Base-by-base conservation (phyloP, 1,140 invertebrate species). In the Leguminivora glycinivorella region DNA sequence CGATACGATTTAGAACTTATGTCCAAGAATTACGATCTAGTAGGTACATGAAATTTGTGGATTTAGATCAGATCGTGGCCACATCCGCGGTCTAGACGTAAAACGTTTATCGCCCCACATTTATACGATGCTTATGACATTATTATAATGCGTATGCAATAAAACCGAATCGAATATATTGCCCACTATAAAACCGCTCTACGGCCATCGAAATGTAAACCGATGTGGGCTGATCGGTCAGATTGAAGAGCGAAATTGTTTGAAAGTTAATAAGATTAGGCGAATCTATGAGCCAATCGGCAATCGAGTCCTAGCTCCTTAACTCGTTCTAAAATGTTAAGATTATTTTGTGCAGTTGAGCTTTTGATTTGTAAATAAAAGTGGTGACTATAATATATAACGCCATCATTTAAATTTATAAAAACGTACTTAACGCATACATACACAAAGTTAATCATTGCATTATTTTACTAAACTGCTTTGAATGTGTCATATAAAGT, bases 81-180 rank as follows among this genome's bases (percentile, higher is more conserved):
- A 70, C 72, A 68, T 71, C 69, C 72, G 67, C 67, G 70, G 29
- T 40, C 31, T 56, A 70, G 69, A 56, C 17, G 75, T 86, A 86
- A 83, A 79, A 80, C 67, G 77, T 85, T 78, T 81, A 77, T 72
- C 67, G 74, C 69, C 74, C 72, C 69, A 77, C 47, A 79, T 82
- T 83, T 82, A 83, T 82, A 24, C 70, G 71, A 69, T 76, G 72
- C 78, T 83, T 82, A 84, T 81, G 75, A 78, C 76, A 83, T 85
- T 82, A 83, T 77, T 74, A 76, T 85, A 82, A 80, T 81, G 76
- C 70, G 68, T 75, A 73, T 75, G 81, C 78, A 76, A 84, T 88
- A 82, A 83, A 86, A 78, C 67, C 38, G 70, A 26, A 66, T 60
- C 63, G 69, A 76, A 79, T 79, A 69, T 75, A 77, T 76, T 77